These are phyloP conservation scores for Cremastinae sp. DNA, from an alignment of 2,888 invertebrate species.

Conservation along the genomic window DNA sequence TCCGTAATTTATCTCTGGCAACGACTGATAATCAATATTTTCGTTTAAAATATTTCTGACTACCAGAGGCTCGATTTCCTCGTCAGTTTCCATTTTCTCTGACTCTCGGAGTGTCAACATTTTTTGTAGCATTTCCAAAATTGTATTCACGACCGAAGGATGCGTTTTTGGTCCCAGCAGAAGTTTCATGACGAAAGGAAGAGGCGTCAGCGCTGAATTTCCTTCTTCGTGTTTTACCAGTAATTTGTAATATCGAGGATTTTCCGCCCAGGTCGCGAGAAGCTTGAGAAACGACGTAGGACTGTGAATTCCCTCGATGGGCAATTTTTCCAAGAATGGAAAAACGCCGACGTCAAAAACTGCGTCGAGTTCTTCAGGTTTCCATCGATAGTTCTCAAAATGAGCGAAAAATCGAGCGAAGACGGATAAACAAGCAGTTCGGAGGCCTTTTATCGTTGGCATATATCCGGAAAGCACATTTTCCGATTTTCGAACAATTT, in stretches of 20 bases:
- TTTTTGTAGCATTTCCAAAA: constrained; percentile 89
- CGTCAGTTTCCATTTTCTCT: constrained; percentile 77
- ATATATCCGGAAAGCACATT: constrained; percentile 85
- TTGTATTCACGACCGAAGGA: constrained; percentile 84
- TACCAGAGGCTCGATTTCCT: constrained; percentile 63
- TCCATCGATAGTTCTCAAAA: constrained; percentile 90
- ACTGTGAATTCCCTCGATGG: constrained; percentile 90
- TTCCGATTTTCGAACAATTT: constrained; percentile 82
- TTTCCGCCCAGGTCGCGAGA: constrained; percentile 89
- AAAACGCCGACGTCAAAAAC: constrained; percentile 90
- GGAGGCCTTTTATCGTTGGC: constrained; percentile 84
- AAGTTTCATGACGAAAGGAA: constrained; percentile 87
- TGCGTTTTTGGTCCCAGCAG: constrained; percentile 87
- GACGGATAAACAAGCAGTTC: constrained; percentile 84
- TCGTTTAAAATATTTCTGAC: constrained; percentile 67
- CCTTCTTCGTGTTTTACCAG: constrained; percentile 83
- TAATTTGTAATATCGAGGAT: constrained; percentile 88
- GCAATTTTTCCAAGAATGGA: constrained; percentile 89
- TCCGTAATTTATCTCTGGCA: constrained; percentile 84
- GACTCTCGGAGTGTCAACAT: constrained; percentile 85
- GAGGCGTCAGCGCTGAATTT: constrained; percentile 81
- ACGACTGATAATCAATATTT: constrained; percentile 51
- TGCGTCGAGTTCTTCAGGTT: constrained; percentile 85
- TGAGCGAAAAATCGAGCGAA: constrained; percentile 89
- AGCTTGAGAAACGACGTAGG: constrained; percentile 91